Base-by-base conservation (phyloP, 2,888 invertebrate genomes). In the Leptinotarsa tumamoca region DNA sequence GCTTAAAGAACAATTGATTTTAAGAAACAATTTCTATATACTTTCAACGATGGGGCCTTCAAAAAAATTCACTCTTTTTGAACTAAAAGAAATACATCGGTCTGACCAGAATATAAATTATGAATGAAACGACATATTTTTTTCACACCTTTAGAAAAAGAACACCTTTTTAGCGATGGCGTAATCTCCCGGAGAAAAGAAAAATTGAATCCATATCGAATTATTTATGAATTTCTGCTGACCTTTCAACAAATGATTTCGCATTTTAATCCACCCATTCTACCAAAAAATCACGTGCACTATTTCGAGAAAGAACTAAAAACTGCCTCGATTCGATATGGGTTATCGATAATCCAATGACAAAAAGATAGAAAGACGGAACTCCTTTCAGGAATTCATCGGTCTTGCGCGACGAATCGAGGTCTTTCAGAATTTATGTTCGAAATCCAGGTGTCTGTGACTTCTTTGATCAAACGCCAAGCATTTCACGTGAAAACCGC, bases 331-430 rank as follows among this genome's bases (percentile, higher is more conserved):
- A 82, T 82, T 82, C 80, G 81, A 79, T 78, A 80, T 74, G 77
- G 76, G 76, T 72, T 77, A 78, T 77, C 76, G 72, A 73, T 82
- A 80, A 82, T 82, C 80, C 81, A 67, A 68, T 68, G 67, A 79
- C 77, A 77, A 76, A 78, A 80, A 80, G 73, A 61, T 51, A 68
- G 69, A 67, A 68, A 72, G 66, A 68, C 69, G 67, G 23, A 67
- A 67, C 54, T 70, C 52, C 49, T 78, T 74, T 75, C 72, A 66
- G 73, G 74, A 78, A 76, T 33, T 51, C 68, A 56, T 74, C 74
- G 69, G 68, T 78, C 72, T 74, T 78, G 75, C 78, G 78, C 72
- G 71, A 73, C 79, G 79, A 79, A 79, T 79, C 73, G 71, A 21
- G 58, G 17, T 43, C 70, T 73, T 76, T 76, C 72, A 76, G 74